Evolutionary conservation across 2,888 invertebrate species (phyloP).

Genomic region (Eupithecia subfuscata): DNA sequence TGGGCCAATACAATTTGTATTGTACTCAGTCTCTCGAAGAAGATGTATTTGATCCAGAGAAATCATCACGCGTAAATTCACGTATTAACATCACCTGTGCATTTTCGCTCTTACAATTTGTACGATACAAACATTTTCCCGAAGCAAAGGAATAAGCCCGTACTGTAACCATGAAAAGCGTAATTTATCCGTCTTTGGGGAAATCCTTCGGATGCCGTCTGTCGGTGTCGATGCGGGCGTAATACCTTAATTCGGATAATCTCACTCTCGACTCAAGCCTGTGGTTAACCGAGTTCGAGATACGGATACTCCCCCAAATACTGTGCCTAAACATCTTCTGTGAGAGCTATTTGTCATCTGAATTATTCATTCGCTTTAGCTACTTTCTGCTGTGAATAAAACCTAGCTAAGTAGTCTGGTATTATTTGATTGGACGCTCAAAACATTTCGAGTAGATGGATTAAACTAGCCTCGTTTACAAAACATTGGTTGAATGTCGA

Average conservation of each 20-base stretch:
- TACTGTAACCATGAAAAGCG: constrained; percentile 69
- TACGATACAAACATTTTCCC: constrained; percentile 43
- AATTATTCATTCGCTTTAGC: constrained; percentile 43
- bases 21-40: constrained; percentile 33
- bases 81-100: constrained; percentile 39
- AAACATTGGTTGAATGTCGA: constrained; percentile 29
- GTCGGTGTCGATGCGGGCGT: constrained; percentile 68
- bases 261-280: constrained; percentile 65
- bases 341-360: constrained; percentile 47
- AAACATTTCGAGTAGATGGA: constrained; percentile 32
- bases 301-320: constrained; percentile 53
- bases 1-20: constrained; percentile 38
- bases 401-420: neutral
- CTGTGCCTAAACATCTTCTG: constrained; percentile 47
- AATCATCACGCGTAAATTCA: constrained; percentile 39
- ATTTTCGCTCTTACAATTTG: constrained; percentile 31
- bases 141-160: constrained; percentile 40
- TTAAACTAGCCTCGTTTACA: constrained; percentile 34
- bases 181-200: constrained; percentile 78
- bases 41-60: constrained; percentile 36
- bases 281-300: constrained; percentile 54
- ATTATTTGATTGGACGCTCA: constrained; percentile 42
- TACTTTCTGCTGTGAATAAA: constrained; percentile 35
- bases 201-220: constrained; percentile 67
- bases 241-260: constrained; percentile 78